phyloP scores from a whole-genome alignment of 2,797 vertebrate genomes.

The Heterohyrax brucei region DNA sequence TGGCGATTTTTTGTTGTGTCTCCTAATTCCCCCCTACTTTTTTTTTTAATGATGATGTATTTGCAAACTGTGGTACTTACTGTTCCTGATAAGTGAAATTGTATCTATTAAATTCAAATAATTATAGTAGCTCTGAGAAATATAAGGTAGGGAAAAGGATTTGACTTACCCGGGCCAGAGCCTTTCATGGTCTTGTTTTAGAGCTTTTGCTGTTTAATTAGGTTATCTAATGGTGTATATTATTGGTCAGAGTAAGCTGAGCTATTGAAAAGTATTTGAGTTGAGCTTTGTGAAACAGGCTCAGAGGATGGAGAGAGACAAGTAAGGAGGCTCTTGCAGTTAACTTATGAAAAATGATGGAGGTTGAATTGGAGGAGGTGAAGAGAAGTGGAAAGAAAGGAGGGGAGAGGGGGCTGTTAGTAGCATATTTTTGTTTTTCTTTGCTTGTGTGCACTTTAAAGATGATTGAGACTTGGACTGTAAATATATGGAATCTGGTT shows the following conservation, averaged over 20 bases:
- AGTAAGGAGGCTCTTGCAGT: neutral
- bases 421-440: conserved; percentile 31
- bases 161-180: neutral
- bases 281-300: conserved; percentile 15
- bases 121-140: neutral
- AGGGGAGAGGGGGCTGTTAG: neutral
- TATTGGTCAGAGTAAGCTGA: conserved; percentile 30
- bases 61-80: neutral
- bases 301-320: neutral
- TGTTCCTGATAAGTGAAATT: conserved; percentile 28
- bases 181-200: neutral
- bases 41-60: neutral
- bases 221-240: neutral
- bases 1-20: conserved; percentile 42
- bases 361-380: neutral
- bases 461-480: conserved; percentile 28
- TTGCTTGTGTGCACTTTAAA: conserved; percentile 53
- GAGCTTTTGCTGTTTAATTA: neutral
- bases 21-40: neutral
- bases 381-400: neutral
- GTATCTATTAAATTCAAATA: neutral
- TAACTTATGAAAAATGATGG: neutral
- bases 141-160: neutral
- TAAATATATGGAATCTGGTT: neutral
- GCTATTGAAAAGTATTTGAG: conserved; percentile 6